Conservation (phyloP, 2,888 invertebrate species). For the Aplocera efformata region DNA sequence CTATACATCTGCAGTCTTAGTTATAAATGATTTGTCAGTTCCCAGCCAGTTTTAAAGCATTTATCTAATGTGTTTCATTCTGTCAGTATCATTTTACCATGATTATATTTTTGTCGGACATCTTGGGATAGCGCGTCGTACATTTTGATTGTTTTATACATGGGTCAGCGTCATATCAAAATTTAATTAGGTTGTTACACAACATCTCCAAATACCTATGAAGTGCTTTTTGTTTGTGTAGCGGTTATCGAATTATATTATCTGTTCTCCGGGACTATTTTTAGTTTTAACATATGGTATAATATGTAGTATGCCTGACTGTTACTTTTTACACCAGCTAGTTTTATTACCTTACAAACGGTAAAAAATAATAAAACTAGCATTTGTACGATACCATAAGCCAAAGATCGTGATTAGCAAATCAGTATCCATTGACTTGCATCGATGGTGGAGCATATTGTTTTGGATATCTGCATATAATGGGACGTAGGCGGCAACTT, state of each 20-base stretch:
- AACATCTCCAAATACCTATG: slow-evolving; percentile 13
- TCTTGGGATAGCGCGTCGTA: slow-evolving; percentile 42
- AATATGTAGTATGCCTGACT: too few relatives aligned
- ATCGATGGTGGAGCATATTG: slow-evolving; percentile 32
- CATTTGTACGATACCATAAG: slow-evolving; percentile 9
- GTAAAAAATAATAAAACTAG: too few relatives aligned
- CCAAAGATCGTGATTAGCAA: slow-evolving; percentile 37
- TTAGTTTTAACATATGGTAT: too few relatives aligned
- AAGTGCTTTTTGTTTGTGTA: slow-evolving; percentile 26
- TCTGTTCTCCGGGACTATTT: slow-evolving; percentile 21
- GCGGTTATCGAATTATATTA: slow-evolving; percentile 27
- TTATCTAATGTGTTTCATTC: too few relatives aligned
- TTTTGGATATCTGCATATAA: slow-evolving; percentile 70
- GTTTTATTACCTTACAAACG: too few relatives aligned
- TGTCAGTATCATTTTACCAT: too few relatives aligned
- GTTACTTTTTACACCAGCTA: too few relatives aligned
- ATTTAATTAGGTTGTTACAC: slow-evolving; percentile 39
- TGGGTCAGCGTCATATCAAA: slow-evolving; percentile 29
- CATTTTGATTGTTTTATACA: slow-evolving; percentile 17
- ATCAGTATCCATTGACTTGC: slow-evolving; percentile 37
- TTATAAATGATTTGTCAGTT: too few relatives aligned
- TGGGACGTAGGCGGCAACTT: slow-evolving; percentile 59
- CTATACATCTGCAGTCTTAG: not conserved
- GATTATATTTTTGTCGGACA: slow-evolving; percentile 41
- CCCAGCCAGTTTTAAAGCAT: too few relatives aligned